Evolutionary conservation across 2,113 vertebrate species (phyloP).

Genomic region (Phalacrocorax brasilianus): DNA sequence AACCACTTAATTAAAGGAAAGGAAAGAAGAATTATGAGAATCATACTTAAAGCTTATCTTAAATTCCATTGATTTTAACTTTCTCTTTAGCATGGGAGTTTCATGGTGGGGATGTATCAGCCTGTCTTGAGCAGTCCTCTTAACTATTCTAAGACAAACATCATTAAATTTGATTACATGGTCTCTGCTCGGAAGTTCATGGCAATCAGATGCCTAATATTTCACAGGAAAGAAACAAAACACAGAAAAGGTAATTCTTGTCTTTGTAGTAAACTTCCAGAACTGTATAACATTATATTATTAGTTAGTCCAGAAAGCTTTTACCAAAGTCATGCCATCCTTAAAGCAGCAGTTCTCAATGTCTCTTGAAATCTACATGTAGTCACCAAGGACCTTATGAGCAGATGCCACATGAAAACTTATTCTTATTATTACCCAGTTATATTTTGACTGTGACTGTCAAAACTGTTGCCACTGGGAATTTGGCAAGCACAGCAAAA

Average conservation of each 20-base stretch:
- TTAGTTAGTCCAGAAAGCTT: not conserved
- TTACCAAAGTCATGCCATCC: not conserved
- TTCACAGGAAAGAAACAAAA: not conserved
- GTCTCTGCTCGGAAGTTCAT: not conserved
- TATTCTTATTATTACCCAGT: constrained; percentile 13
- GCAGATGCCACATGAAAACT: not conserved
- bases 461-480: constrained; percentile 7
- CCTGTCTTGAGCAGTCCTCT: not conserved
- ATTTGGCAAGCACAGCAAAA: constrained; percentile 31
- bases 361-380: not conserved
- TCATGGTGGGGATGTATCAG: not conserved
- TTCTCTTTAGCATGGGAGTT: not conserved
- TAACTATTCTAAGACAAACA: not conserved
- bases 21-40: rapidly evolving
- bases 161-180: not conserved
- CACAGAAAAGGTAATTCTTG: not conserved
- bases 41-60: not conserved
- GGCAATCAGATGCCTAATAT: not conserved
- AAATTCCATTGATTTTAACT: not conserved
- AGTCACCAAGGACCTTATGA: not conserved
- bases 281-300: not conserved
- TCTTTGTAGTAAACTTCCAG: not conserved
- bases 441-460: constrained; percentile 45
- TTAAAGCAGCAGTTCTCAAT: not conserved
- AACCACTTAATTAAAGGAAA: not conserved